These are phyloP conservation scores for Gambusia yucatana DNA, from an alignment of 2,797 vertebrate species.

Conservation along the genomic window DNA sequence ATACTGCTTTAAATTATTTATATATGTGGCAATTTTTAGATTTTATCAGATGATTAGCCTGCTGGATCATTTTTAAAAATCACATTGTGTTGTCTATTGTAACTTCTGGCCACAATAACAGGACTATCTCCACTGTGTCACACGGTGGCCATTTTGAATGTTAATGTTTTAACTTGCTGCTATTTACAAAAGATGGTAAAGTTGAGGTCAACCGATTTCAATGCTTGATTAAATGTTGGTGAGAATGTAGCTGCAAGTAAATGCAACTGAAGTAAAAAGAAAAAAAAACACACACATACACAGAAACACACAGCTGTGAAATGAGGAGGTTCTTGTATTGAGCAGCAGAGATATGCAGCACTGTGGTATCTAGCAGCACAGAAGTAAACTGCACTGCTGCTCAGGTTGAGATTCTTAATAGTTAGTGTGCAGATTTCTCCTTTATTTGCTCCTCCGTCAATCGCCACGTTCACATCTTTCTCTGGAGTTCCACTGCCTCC, in stretches of 20 bases:
- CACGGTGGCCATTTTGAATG: background rate
- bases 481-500: background rate
- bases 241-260: constrained; percentile 19
- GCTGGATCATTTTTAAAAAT: background rate
- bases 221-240: background rate
- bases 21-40: background rate
- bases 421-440: constrained; percentile 8
- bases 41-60: background rate
- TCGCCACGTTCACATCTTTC: background rate
- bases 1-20: background rate
- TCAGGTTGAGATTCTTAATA: background rate
- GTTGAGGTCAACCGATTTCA: background rate
- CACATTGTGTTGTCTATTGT: background rate
- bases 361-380: constrained; percentile 34
- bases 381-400: constrained; percentile 10
- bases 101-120: background rate
- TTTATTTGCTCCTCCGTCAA: constrained; percentile 1
- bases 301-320: background rate
- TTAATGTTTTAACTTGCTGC: background rate
- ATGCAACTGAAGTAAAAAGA: background rate
- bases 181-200: background rate
- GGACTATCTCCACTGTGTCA: background rate
- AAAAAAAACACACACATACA: too few species aligned
- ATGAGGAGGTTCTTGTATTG: constrained; percentile 13
- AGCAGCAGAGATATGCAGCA: background rate